Conservation (phyloP, 1,140 invertebrate species). For the Limonius californicus region DNA sequence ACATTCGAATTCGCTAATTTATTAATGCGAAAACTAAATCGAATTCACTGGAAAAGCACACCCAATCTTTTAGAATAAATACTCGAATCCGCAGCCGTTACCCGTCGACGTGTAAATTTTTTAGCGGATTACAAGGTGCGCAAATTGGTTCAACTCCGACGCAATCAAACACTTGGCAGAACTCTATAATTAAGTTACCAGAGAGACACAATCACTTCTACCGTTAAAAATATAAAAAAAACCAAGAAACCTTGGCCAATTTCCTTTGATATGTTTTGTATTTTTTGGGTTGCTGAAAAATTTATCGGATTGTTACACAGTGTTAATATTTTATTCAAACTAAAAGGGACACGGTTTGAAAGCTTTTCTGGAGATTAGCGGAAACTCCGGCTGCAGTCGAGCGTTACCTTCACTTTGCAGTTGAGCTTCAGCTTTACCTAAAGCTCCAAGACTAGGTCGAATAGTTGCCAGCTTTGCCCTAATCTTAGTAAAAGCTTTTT, state of each 20-base stretch:
- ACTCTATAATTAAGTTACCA: conserved; percentile 6
- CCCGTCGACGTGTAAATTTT: conserved; percentile 5
- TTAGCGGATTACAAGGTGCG: not conserved
- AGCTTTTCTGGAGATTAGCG: conserved; percentile 4
- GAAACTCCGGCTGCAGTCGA: not conserved
- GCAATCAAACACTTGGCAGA: conserved; percentile 13
- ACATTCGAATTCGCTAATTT: not conserved
- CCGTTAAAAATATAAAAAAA: not conserved
- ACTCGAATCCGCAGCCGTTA: not conserved
- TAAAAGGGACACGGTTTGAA: not conserved
- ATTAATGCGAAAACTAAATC: not conserved
- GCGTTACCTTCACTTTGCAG: conserved; percentile 4
- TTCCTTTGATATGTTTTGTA: no score
- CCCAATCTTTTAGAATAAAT: conserved; percentile 3
- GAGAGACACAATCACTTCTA: not conserved
- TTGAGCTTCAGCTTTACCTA: conserved; percentile 3
- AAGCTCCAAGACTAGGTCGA: not conserved
- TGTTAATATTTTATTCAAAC: conserved; percentile 11
- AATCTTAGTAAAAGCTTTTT: conserved; percentile 2
- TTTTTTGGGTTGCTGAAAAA: no score
- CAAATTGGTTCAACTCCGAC: conserved; percentile 1
- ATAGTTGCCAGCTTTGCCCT: not conserved
- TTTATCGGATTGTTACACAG: not conserved
- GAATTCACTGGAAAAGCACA: not conserved
- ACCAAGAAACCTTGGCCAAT: not conserved